Base-by-base conservation (phyloP, 2,113 vertebrate genomes). In the Forbesichthys papilliferus region DNA sequence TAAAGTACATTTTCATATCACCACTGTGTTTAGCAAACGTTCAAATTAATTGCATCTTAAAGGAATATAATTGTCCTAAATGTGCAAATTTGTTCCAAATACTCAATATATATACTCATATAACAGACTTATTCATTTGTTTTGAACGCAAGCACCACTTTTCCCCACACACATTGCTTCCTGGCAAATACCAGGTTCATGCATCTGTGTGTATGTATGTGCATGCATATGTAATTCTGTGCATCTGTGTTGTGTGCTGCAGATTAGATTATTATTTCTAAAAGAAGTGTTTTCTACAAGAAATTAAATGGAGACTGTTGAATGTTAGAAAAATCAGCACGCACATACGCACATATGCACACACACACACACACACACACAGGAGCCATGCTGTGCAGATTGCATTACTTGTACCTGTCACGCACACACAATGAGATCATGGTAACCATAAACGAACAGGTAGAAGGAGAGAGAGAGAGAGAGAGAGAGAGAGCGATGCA, bases 351-450 rank as follows among this genome's bases (percentile, higher is more conserved):
- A 62, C 46, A 48, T 14, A 48, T 42, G 18, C 60, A 48, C 36
- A 18, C 54, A 56, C 54, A 56, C 9, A 9, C 18, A 9, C 18
- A 48, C 4, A 64, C 48, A 73, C 61, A 70, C 68, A 82, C 65
- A 75, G 46, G 33, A 71, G 64, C 69, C 65, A 59, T 58, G 68
- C 90, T 86, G 92, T 91, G 92, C 91, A 94, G 95, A 94, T 95
- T 94, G 93, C 90, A 90, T 95, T 94, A 94, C 95, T 91, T 93
- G 94, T 93, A 90, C 85, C 94, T 94, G 94, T 96, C 95, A 94
- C 94, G 93, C 93, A 93, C 93, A 63, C 92, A 94, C 93, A 95
- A 95, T 95, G 93, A 93, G 94, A 94, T 94, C 91, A 93, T 85
- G 87, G 95, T 94, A 97, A 96, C 96, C 92, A 86, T 94, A 96